phyloP scores from a whole-genome alignment of 2,888 invertebrate genomes.

The Eristalis intricaria region DNA sequence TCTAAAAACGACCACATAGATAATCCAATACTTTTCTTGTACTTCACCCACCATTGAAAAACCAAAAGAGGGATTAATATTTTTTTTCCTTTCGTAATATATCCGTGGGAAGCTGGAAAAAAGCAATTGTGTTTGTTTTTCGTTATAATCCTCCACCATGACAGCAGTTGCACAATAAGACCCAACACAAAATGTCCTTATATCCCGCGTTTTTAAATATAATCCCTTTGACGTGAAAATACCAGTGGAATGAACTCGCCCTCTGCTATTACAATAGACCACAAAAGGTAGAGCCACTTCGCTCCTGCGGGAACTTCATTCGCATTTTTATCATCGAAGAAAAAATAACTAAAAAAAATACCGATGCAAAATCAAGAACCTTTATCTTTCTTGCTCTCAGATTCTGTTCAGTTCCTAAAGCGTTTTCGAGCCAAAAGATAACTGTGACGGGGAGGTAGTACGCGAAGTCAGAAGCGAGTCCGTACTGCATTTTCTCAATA shows the following conservation, averaged over 20 bases:
- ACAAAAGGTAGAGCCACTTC: slow-evolving; percentile 13
- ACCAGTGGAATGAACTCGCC: slow-evolving; percentile 20
- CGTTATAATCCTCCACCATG: neutral
- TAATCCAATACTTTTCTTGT: neutral
- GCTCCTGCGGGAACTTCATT: neutral
- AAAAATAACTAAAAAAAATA: neutral
- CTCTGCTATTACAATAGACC: slow-evolving; percentile 9
- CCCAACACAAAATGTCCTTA: slow-evolving; percentile 10
- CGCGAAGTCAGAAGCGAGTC: neutral
- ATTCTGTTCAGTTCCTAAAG: neutral
- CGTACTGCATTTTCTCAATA: slow-evolving; percentile 31
- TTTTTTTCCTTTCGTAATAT: neutral
- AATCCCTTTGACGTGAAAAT: slow-evolving; percentile 39
- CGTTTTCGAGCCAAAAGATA: neutral
- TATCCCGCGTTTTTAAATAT: slow-evolving; percentile 16
- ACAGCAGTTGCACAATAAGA: slow-evolving; percentile 3
- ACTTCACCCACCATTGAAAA: neutral
- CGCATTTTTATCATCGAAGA: slow-evolving; percentile 9
- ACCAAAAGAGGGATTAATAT: neutral
- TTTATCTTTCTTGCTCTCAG: neutral
- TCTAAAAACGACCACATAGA: neutral
- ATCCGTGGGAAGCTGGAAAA: neutral
- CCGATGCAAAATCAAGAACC: slow-evolving; percentile 28
- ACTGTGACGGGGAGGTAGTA: neutral
- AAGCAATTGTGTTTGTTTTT: neutral